phyloP scores from a whole-genome alignment of 1,140 invertebrate species.

The Cardiocondyla obscurior region DNA sequence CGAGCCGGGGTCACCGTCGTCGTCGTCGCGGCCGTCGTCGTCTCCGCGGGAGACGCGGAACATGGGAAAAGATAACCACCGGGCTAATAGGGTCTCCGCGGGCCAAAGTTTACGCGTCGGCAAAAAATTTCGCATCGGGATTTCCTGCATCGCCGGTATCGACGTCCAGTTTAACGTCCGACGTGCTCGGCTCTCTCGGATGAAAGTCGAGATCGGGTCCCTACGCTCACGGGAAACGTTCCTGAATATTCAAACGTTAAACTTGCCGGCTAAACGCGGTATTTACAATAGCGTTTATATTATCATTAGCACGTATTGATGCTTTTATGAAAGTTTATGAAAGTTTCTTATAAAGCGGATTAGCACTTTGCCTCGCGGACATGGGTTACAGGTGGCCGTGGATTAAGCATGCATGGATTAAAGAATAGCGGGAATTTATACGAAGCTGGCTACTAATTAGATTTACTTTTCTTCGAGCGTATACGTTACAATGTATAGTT shows the following conservation, averaged over 20 bases:
- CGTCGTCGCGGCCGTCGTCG: conserved; percentile 40
- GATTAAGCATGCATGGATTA: neutral
- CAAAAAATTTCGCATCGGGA: conserved; percentile 48
- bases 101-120: conserved; percentile 55
- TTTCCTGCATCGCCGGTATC: conserved; percentile 44
- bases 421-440: neutral
- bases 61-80: conserved; percentile 66
- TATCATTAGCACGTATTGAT: neutral
- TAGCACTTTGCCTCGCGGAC: neutral
- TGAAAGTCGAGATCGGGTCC: conserved; percentile 25
- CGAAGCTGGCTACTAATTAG: neutral
- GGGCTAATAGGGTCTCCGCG: conserved; percentile 67
- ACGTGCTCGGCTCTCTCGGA: conserved; percentile 30
- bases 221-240: neutral
- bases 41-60: conserved; percentile 55
- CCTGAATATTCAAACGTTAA: neutral
- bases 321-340: conserved; percentile 26
- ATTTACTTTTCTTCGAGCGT: neutral
- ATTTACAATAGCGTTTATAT: conserved; percentile 10
- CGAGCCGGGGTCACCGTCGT: conserved; percentile 57
- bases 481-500: neutral
- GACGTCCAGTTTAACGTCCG: conserved; percentile 40
- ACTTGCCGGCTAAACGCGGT: neutral
- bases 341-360: conserved; percentile 33
- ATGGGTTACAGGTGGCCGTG: neutral